Evolutionary conservation across 2,888 invertebrate species (phyloP).

Genomic region (Zele albiditarsus): DNA sequence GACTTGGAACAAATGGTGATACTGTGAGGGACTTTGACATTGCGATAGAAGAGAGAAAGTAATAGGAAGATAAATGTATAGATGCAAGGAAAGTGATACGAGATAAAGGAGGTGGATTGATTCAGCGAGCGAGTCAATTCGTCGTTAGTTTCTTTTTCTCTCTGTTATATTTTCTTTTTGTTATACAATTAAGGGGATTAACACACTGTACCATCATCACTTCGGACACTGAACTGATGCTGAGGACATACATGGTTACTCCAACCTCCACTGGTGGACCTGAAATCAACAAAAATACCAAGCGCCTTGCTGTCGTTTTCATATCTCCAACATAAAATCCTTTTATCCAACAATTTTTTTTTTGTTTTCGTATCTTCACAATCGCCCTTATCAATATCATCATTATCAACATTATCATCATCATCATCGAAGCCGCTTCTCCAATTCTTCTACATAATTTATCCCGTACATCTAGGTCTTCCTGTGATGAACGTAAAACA

Average conservation of each 20-base stretch:
- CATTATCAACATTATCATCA: not conserved
- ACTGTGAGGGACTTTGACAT: conserved; percentile 4
- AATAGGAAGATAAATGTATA: conserved; percentile 14
- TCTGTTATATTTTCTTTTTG: conserved; percentile 66
- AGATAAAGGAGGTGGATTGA: conserved; percentile 50
- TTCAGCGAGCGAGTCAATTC: conserved; percentile 52
- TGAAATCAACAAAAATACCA: conserved; percentile 79
- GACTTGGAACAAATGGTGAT: conserved; percentile 13
- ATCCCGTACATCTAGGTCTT: conserved; percentile 11
- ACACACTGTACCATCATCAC: conserved; percentile 91
- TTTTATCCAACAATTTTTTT: conserved; percentile 11
- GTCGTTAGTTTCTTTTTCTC: conserved; percentile 34
- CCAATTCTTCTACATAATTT: not conserved
- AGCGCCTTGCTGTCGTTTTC: conserved; percentile 54
- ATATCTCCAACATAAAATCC: conserved; percentile 39
- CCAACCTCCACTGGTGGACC: conserved; percentile 98
- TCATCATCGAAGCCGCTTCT: conserved; percentile 5
- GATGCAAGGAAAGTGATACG: conserved; percentile 37
- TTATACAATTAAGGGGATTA: conserved; percentile 59
- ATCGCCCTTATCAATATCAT: not conserved
- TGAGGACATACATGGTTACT: conserved; percentile 98
- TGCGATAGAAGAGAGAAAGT: conserved; percentile 1
- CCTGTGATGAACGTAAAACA: not conserved
- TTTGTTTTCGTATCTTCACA: conserved; percentile 2
- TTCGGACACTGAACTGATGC: conserved; percentile 98